Evolutionary conservation across 2,797 vertebrate genomes (phyloP), one percentile per base, ranked within the genome.

Genomic region (Rhinoraja longicauda): DNA sequence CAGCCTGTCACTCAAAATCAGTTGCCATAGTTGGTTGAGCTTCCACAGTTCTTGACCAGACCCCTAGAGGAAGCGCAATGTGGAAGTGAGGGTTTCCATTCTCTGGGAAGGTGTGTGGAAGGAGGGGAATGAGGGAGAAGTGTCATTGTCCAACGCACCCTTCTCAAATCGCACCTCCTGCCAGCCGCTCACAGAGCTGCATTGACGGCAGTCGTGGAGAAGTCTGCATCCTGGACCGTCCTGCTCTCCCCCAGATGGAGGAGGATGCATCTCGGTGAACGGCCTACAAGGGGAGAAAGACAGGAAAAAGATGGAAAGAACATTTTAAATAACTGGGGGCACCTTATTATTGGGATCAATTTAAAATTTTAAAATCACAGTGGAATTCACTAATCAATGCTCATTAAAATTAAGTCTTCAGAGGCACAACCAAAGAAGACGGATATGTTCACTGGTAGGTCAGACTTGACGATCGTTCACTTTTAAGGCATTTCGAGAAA

Each of bases 121-220:
- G 90, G 70, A 75, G 36, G 90, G 26, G 70, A 92, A 92, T 73
- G 70, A 92, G 90, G 70, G 90, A 92, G 90, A 92, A 92, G 36
- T 92, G 90, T 53, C 90, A 92, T 73, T 75, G 90, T 92, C 90
- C 90, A 92, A 92, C 90, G 90, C 90, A 92, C 90, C 90, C 90
- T 92, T 70, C 90, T 92, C 90, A 92, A 75, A 73, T 92, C 90
- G 90, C 90, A 92, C 70, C 70, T 92, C 90, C 90, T 92, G 90
- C 90, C 90, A 92, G 90, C 90, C 57, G 90, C 90, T 92, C 90
- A 92, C 90, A 92, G 90, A 92, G 90, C 90, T 92, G 90, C 90
- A 92, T 92, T 92, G 90, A 92, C 70, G 39, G 90, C 90, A 92
- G 90, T 92, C 90, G 70, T 92, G 45, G 90, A 92, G 90, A 92